Conservation (phyloP, 1,140 invertebrate genomes). For the Zaprionus tsacasi region DNA sequence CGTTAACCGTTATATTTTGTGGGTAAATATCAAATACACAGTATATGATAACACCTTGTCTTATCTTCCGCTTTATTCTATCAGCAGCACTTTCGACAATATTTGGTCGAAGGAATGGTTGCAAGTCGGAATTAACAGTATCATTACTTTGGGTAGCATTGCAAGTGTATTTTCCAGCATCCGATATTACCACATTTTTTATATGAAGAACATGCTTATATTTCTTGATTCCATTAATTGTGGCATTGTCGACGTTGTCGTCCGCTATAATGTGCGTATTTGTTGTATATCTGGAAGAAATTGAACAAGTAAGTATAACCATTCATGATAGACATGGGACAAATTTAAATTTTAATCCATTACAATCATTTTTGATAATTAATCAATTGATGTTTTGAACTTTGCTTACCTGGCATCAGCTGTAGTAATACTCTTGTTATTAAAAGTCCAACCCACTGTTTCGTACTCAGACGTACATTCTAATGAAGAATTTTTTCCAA, state of each 20-base stretch:
- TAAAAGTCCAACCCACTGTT: conserved; percentile 84
- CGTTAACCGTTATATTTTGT: conserved; percentile 84
- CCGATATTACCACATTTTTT: conserved; percentile 82
- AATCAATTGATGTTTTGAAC: background rate
- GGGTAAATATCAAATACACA: conserved; percentile 87
- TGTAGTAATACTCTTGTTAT: conserved; percentile 84
- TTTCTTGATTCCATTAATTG: conserved; percentile 43
- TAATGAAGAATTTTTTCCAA: conserved; percentile 84
- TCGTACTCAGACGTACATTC: conserved; percentile 83
- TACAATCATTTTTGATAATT: background rate
- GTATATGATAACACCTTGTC: conserved; percentile 84
- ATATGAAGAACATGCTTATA: conserved; percentile 65
- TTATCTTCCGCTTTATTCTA: conserved; percentile 85
- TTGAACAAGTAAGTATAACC: background rate
- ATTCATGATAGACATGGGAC: background rate
- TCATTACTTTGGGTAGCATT: conserved; percentile 72
- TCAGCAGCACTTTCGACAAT: conserved; percentile 84
- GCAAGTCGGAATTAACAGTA: conserved; percentile 65
- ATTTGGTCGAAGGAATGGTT: conserved; percentile 85
- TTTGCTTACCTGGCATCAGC: conserved; percentile 70
- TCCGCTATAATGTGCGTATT: conserved; percentile 35
- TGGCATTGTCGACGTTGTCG: conserved; percentile 30
- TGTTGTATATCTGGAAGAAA: conserved; percentile 44
- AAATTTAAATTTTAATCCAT: too few relatives aligned
- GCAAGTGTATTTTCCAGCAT: conserved; percentile 85